A percentile compares a stretch with the other conserved stretches of the same genome.
phyloP scores from a whole-genome alignment of 2,113 vertebrate genomes.

The Gymnobelideus leadbeateri region DNA sequence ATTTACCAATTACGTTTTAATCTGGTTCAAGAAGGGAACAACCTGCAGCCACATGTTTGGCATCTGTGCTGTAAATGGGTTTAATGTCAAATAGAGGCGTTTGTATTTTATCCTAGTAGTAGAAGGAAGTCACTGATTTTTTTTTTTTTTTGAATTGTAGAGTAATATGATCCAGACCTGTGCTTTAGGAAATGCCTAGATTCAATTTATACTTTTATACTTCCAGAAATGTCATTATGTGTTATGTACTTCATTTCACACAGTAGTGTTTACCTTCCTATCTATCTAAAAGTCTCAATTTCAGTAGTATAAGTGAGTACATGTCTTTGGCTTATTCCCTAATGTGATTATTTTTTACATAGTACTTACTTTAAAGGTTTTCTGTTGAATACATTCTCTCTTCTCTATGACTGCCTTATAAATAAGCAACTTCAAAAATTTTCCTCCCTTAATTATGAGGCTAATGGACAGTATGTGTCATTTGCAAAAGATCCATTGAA shows the following conservation, averaged over 20 bases:
- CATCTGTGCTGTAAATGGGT: background rate
- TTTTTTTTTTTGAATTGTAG: background rate
- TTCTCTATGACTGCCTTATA: background rate
- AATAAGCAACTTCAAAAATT: background rate
- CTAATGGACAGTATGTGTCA: background rate
- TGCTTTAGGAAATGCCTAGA: background rate
- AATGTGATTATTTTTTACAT: background rate
- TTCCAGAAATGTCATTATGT: background rate
- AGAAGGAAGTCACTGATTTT: background rate
- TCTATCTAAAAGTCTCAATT: background rate
- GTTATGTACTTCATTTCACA: constrained; percentile 2
- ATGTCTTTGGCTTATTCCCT: background rate
- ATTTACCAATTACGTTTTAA: background rate
- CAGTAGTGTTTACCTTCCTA: background rate
- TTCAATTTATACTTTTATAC: background rate
- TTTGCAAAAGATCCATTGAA: background rate
- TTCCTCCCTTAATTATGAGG: background rate
- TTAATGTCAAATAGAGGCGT: background rate
- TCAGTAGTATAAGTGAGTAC: background rate
- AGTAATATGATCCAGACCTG: background rate
- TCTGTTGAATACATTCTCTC: background rate
- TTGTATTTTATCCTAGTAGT: background rate
- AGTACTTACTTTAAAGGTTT: background rate
- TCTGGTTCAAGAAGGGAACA: background rate
- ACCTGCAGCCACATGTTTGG: background rate